These are phyloP conservation scores for Eupithecia abbreviata DNA, from an alignment of 2,888 invertebrate genomes.

Conservation along the genomic window DNA sequence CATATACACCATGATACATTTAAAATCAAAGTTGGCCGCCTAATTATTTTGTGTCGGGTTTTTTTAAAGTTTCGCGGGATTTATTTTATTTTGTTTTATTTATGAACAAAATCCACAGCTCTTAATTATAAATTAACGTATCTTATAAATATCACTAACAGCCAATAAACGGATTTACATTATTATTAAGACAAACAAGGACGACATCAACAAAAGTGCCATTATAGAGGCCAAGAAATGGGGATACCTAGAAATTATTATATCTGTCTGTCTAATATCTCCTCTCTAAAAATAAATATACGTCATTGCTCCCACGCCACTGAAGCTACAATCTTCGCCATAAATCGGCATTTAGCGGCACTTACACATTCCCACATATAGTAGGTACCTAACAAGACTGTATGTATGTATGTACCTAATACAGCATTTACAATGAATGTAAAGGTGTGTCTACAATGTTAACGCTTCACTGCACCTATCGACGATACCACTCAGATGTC, in stretches of 20 bases:
- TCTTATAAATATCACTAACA: too few relatives aligned
- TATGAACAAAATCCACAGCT: too few relatives aligned
- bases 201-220: too few relatives aligned
- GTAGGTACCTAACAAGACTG: not conserved
- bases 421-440: constrained; percentile 2
- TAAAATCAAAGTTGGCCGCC: too few relatives aligned
- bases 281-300: constrained; percentile 1
- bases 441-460: constrained; percentile 6
- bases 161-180: too few relatives aligned
- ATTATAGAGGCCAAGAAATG: too few relatives aligned
- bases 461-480: not conserved
- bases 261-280: not conserved
- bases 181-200: too few relatives aligned
- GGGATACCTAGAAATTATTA: not conserved
- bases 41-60: too few relatives aligned
- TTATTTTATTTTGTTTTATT: too few relatives aligned
- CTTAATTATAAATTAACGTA: too few relatives aligned
- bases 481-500: not conserved
- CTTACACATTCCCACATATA: constrained; percentile 37
- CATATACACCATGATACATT: too few relatives aligned
- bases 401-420: not conserved
- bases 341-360: constrained; percentile 49
- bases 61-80: too few relatives aligned
- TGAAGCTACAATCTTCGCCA: constrained; percentile 42
- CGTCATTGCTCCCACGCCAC: constrained; percentile 49